phyloP scores from a whole-genome alignment of 1,140 invertebrate species.

The Bicyclus anynana region DNA sequence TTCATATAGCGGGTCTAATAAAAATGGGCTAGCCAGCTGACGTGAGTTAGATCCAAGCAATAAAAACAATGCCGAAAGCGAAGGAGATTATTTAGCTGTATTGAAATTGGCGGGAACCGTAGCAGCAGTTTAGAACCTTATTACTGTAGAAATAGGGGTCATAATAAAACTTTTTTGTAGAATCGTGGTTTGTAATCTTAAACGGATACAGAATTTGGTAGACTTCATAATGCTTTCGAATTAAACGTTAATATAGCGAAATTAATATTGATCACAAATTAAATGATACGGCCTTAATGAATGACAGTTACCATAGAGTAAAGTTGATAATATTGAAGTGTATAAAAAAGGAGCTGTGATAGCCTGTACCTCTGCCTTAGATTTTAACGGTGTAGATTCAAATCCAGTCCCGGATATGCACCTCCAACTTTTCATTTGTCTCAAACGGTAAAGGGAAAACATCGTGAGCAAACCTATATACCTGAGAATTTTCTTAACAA shows the following conservation, averaged over 20 bases:
- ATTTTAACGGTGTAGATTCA: too few species aligned
- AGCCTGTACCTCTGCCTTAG: too few species aligned
- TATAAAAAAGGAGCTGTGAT: too few species aligned
- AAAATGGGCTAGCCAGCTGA: conserved; percentile 27
- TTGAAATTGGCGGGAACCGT: conserved; percentile 2
- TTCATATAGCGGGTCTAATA: conserved; percentile 21
- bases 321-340: too few species aligned
- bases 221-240: conserved; percentile 9
- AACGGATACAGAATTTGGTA: conserved; percentile 8
- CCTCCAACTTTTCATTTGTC: too few species aligned
- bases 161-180: background rate
- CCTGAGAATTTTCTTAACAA: too few species aligned
- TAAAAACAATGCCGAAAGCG: conserved; percentile 28
- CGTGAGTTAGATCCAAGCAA: conserved; percentile 25
- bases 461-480: too few species aligned
- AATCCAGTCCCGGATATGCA: too few species aligned
- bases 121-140: conserved; percentile 4
- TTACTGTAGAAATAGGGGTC: conserved; percentile 1
- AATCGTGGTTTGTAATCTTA: conserved; percentile 4
- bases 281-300: too few species aligned
- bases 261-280: conserved; percentile 6
- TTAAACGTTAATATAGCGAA: conserved; percentile 6
- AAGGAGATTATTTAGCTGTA: conserved; percentile 24
- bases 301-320: too few species aligned
- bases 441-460: too few species aligned